Conservation (phyloP, 1,140 invertebrate species). For the Cydia pomonella region DNA sequence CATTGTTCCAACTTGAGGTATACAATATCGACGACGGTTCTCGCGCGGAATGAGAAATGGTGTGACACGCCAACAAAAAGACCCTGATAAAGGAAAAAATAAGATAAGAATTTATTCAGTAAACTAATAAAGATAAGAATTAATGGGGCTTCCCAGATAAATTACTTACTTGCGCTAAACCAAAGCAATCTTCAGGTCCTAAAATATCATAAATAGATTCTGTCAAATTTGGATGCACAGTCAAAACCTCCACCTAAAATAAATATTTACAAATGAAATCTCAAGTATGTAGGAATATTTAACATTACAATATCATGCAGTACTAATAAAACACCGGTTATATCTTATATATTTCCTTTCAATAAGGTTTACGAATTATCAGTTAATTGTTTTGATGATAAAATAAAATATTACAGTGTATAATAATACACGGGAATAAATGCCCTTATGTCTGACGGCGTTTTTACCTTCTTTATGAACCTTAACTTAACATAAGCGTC, state of each 20-base stretch:
- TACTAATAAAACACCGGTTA: no score
- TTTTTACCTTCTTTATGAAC: no score
- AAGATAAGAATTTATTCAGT: conserved; percentile 1
- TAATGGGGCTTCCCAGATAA: conserved; percentile 22
- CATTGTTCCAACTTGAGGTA: conserved; percentile 72
- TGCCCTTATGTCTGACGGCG: no score
- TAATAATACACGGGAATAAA: no score
- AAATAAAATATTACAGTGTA: no score
- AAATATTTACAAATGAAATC: conserved; percentile 27
- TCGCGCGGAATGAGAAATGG: conserved; percentile 75
- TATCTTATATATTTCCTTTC: no score
- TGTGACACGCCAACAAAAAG: conserved; percentile 73
- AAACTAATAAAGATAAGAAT: no score
- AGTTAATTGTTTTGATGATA: no score
- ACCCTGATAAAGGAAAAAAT: conserved; percentile 57
- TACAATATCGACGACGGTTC: conserved; percentile 76
- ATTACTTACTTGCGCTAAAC: conserved; percentile 65
- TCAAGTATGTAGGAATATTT: neutral
- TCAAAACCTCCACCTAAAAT: conserved; percentile 75
- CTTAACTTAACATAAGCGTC: no score
- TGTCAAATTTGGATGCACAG: conserved; percentile 74
- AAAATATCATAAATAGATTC: conserved; percentile 77
- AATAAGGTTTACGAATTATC: no score
- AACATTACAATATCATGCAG: neutral
- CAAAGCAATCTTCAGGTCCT: conserved; percentile 76